Base-by-base conservation (phyloP, 2,113 vertebrate genomes). In the Tricholaema leucomelas region DNA sequence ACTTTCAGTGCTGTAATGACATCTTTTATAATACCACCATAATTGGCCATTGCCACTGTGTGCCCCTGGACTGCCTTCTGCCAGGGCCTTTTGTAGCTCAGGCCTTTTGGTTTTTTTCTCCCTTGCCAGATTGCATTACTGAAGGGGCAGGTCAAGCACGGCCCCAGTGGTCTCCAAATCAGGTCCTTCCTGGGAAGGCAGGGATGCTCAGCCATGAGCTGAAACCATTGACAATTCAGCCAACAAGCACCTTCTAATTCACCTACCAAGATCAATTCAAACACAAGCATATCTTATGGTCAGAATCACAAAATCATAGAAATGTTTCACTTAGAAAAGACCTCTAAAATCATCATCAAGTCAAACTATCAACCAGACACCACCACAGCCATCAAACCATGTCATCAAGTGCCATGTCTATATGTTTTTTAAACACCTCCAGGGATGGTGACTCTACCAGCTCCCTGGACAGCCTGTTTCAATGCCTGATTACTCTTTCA, bases 11-110 rank as follows among this genome's bases (percentile, higher is more conserved):
- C 97, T 98, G 97, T 97, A 98, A 98, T 97, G 91, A 82, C 96
- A 96, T 97, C 96, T 97, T 97, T 95, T 95, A 97, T 91, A 97
- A 98, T 97, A 98, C 98, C 98, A 94, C 98, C 97, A 98, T 98
- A 98, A 98, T 97, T 97, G 97, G 96, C 96, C 44, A 81, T 97
- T 94, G 87, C 96, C 97, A 96, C 75, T 81, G 46, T 76, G 81
- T 97, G 97, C 97, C 97, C 96, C 95, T 73, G 44, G 96, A 97
- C 17, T 64, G 89, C 85, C 81, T 94, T 48, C 36, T 91, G 82
- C 77, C 71, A 44, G 59, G 17, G 61, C 36, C 63, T 89, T 77
- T 59, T 6, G 12, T 7, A 35, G 65, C 59, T 4, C 3, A 80
- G 9, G 36, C 66, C 79, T 96, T 93, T 93, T 81, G 78, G 24